Evolutionary conservation across 2,113 vertebrate genomes (phyloP).

Genomic region (Epinephelus lanceolatus): DNA sequence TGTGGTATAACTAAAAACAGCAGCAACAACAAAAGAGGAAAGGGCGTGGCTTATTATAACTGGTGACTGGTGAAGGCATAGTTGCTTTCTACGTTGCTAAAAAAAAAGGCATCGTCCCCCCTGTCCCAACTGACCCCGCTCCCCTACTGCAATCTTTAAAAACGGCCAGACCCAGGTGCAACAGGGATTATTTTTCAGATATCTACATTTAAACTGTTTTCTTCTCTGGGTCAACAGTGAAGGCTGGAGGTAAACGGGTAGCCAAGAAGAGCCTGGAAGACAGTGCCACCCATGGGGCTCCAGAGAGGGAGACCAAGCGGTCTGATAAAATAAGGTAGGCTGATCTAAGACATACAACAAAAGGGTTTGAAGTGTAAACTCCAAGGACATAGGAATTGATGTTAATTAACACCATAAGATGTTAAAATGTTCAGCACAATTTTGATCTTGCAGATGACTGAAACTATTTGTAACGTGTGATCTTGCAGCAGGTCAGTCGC

Average conservation of each 20-base stretch:
- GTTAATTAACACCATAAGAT: not conserved
- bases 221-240: conserved; percentile 81
- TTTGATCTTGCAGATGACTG: not conserved
- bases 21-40: too few species aligned
- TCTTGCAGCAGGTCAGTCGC: conserved; percentile 79
- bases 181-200: not conserved
- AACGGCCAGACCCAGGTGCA: not conserved
- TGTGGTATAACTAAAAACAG: too few species aligned
- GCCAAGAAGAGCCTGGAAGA: conserved; percentile 89
- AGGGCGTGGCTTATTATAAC: too few species aligned
- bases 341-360: not conserved
- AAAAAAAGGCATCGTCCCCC: too few species aligned
- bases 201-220: not conserved
- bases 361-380: not conserved
- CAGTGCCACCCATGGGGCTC: conserved; percentile 64
- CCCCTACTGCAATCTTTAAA: not conserved
- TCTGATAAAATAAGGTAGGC: conserved; percentile 88
- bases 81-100: too few species aligned
- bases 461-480: conserved; percentile 8
- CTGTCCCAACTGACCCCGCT: too few species aligned
- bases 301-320: conserved; percentile 86
- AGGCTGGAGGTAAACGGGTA: conserved; percentile 92
- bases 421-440: not conserved
- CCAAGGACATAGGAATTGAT: not conserved
- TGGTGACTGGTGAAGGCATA: too few species aligned